Evolutionary conservation across 64 coral and sea anemone species (phyloP), one percentile per base, ranked within the genome.

Genomic region (Montipora efflorescens): DNA sequence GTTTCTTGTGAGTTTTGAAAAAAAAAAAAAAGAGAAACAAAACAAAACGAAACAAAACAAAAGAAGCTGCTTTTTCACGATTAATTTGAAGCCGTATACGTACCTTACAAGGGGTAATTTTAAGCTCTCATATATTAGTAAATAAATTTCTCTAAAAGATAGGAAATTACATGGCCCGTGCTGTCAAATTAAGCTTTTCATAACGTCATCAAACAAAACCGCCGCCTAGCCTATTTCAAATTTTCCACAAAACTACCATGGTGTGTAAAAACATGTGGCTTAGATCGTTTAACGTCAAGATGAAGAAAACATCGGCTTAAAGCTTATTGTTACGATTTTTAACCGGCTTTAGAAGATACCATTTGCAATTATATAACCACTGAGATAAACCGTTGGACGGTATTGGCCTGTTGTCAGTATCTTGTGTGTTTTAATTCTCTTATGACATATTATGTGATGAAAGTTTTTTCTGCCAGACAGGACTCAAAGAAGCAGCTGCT

Each of bases 401-500:
- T 36, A 36, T 36, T 36, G 28, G 28, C 28, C 28, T 36, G 28
- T 36, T 36, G 28, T 36, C 28, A 36, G 28, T 36, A 36, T 36
- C 28, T 2, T 36, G 28, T 36, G 28, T 36, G 28, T 36, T 36
- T 36, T 36, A 36, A 36, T 36, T 57, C 53, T 7, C 11, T 8
- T 57, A 57, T 83, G 80, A 67, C 59, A 62, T 47, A 19, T 61
- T 67, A n/a, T 47, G 81, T 8, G 48, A 84, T 45, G 18, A 84
- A 10, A n/a, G 18, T 67, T 18, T 18, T 28, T 67, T 7, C 11
- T 11, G 53, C 45, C 22, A 64, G 16, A 71, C 81, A 25, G 81
- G 59, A 84, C 81, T 16, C 47, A 70, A 9, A 15, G 12, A n/a
- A 1, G 46, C 82, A 86, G 82, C 62, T 86, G 82, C 68, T 57